Base-by-base conservation (phyloP, 2,888 invertebrate species). In the Chloroclystis v-ata region DNA sequence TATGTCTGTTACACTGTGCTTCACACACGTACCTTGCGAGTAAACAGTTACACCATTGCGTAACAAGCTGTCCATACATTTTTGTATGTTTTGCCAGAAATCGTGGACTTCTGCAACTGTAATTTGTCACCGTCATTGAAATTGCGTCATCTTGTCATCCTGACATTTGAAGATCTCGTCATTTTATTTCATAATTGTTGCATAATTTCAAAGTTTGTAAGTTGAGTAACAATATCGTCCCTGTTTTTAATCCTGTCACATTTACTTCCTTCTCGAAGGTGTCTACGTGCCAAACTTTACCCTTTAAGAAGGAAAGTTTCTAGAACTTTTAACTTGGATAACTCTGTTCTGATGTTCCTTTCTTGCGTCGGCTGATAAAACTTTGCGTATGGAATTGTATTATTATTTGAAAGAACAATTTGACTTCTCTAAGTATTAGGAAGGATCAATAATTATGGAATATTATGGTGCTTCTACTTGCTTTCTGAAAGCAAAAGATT, bases 71-170 rank as follows among this genome's bases (percentile, higher is more conserved):
- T 33, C 4, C 20, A n/a, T 33, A 33, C 14, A 14, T 1, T 13
- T n/a, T 16, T 14, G 20, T 11, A 24, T 24, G 24, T 38, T 25
- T 10, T 47, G 42, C 11, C 37, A 28, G 28, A 24, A 47, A 24
- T 28, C 32, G 16, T 38, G 13, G 20, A 10, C 20, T 32, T 16
- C 24, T 11, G 37, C 30, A 26, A 33, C 26, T 5, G 29, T 24
- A 28, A 48, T 43, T 30, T 29, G 43, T 43, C 43, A 43, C 37
- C 29, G 35, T 49, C 30, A 39, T 42, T 32, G 30, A 42, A 12
- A 39, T 49, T 49, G 40, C 49, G 13, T 40, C 37, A n/a, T 48
- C 38, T 28, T 38, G 43, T 35, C 40, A 28, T 35, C 35, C 16
- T 40, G 43, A 40, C 40, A 44, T 49, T 44, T 40, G 32, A 24